Evolutionary conservation across 2,888 invertebrate species (phyloP), one percentile per base, ranked within the genome.

Genomic region (Keiferia lycopersicella): DNA sequence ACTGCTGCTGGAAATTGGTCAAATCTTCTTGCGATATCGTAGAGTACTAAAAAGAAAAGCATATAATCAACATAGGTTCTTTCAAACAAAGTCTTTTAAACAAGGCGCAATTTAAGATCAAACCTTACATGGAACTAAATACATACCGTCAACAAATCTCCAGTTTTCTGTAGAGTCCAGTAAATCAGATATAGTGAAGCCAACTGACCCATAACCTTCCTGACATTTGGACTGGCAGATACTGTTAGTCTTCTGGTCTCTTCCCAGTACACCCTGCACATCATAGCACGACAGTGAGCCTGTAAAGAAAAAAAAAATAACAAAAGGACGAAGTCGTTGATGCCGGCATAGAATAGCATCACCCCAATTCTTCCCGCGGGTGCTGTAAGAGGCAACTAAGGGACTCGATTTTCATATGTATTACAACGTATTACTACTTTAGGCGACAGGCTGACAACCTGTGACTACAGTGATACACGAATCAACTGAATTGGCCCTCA

Each of bases 211-310:
- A 98, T 82, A n/a, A 96, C 95, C 20, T 82, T 77, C 56, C 88
- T 92, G 45, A 97, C 84, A 14, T 93, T 88, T 0, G 88, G 81
- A 0, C 96, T 95, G 1, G 94, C 84, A 2, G 86, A 72, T 0
- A 80, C 81, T 3, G 91, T 85, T 22, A 93, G 71, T 0, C 84
- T 81, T 64, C 81, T 76, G 0, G 94, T 91, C 65, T 93, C 92
- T 18, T 92, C 92, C 62, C 93, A 91, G 73, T 95, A 97, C 0
- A 93, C 94, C 65, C 94, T 92, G n/a, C 96, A 94, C 53, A 98
- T 88, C 75, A 97, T 96, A 16, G 95, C 94, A 64, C 97, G 93
- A 72, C 96, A 96, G 79, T 98, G 98, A 0, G 96, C 94, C 94
- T 96, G 91, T 0, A 93, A 93, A 63, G 68, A 8, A 34, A 10